Conservation (phyloP, 1,140 invertebrate genomes). For the Conus ventricosus region DNA sequence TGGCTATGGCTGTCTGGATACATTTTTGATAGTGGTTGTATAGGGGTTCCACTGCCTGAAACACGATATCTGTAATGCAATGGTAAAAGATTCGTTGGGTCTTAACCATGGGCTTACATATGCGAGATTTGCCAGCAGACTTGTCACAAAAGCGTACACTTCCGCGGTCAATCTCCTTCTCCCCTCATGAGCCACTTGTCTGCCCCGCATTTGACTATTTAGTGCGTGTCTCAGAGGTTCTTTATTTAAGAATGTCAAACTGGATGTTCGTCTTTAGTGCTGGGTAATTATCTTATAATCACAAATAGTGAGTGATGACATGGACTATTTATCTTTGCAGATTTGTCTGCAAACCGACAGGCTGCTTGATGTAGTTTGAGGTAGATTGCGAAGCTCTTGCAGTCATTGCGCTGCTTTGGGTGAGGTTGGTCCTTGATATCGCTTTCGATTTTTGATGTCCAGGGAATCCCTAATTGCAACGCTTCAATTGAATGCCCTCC, state of each 20-base stretch:
- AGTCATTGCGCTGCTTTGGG: background rate
- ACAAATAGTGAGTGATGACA: background rate
- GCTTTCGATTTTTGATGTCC: background rate
- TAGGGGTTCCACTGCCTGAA: background rate
- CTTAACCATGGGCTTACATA: background rate
- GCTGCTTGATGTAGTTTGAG: background rate
- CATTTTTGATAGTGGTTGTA: background rate
- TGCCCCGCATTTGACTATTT: background rate
- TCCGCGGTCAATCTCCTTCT: background rate
- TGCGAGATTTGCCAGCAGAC: too few relatives aligned
- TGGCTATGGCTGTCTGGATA: background rate
- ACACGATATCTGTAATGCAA: background rate
- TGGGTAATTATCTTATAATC: background rate
- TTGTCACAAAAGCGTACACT: background rate
- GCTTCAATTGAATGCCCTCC: background rate
- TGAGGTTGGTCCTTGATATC: background rate
- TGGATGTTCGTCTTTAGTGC: background rate
- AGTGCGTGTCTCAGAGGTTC: too few relatives aligned
- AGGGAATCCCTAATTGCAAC: background rate
- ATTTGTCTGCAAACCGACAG: constrained; percentile 8
- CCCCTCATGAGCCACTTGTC: background rate
- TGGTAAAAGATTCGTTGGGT: background rate
- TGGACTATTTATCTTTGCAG: background rate
- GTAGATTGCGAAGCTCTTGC: background rate
- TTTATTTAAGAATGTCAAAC: too few relatives aligned